Base-by-base conservation (phyloP, 2,797 vertebrate genomes). In the Uromys caudimaculatus region DNA sequence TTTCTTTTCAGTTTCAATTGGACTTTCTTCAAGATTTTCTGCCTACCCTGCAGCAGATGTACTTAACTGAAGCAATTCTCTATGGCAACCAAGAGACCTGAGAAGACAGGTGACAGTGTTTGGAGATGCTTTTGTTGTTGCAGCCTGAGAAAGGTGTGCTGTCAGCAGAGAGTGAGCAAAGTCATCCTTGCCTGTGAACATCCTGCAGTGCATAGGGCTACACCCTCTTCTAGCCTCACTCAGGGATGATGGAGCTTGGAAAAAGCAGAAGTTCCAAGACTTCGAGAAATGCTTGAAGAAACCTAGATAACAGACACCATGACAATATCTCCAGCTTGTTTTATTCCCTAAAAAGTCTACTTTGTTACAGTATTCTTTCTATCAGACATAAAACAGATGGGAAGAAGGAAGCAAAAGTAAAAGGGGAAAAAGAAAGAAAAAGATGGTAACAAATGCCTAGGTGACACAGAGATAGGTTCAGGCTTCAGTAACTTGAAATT, bases 201-300 rank as follows among this genome's bases (percentile, higher is more conserved):
- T 32, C 24, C 19, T 21, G 0, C 24, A 71, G 8, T 4, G 19
- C 60, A 29, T 9, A 56, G 19, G 19, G 27, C 41, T n/a, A 5
- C 1, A 6, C 2, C 19, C 3, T n/a, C 9, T 4, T 38, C 23
- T 0, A n/a, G 11, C 47, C 12, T 17, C 60, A 4, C 21, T 32
- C 73, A 56, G 52, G 75, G 67, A 54, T 54, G 27, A 21, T 14
- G 54, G 32, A 0, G 14, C 27, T 47, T 56, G 11, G 44, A 35
- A 85, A 86, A 54, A 27, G 52, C 76, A 69, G 1, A 11, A 24
- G 2, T 62, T 35, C 35, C n/a, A 24, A 54, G 79, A 60, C n/a
- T 64, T 77, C 89, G 32, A 91, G 75, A 78, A 73, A 60, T n/a
- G 23, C 52, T 84, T 12, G 67, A 87, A 41, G 12, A 47, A 41